Conservation (phyloP, 1,140 invertebrate genomes). For the Cataglyphis hispanica region DNA sequence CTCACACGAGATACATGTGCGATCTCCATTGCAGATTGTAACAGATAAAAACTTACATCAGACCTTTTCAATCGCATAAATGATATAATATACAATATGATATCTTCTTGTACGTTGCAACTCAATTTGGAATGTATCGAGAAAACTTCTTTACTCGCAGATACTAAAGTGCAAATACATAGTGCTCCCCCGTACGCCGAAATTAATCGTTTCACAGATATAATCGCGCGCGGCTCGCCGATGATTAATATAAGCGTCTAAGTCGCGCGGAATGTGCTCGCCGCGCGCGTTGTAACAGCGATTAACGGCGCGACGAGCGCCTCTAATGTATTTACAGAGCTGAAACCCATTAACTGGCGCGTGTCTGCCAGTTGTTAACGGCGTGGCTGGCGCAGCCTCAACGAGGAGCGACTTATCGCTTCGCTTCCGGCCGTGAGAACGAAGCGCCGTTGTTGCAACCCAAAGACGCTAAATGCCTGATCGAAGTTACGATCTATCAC, state of each 20-base stretch:
- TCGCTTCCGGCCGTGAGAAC: conserved; percentile 73
- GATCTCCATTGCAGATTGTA: not conserved
- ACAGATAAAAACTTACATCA: conserved; percentile 7
- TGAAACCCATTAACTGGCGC: conserved; percentile 80
- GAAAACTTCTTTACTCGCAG: conserved; percentile 6
- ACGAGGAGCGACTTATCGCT: conserved; percentile 70
- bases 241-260: conserved; percentile 46
- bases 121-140: not conserved
- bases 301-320: conserved; percentile 74
- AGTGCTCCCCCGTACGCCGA: not conserved
- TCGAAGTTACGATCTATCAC: conserved; percentile 29
- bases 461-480: conserved; percentile 53
- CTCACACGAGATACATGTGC: not conserved
- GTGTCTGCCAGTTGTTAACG: conserved; percentile 77
- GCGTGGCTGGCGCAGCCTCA: conserved; percentile 54
- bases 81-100: not conserved
- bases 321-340: conserved; percentile 82
- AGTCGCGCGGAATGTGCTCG: conserved; percentile 45
- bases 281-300: conserved; percentile 65
- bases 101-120: not conserved
- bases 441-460: conserved; percentile 47
- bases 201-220: conserved; percentile 39
- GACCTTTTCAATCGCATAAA: not conserved
- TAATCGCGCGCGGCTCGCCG: conserved; percentile 18
- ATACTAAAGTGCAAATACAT: conserved; percentile 4